Evolutionary conservation across 2,888 invertebrate genomes (phyloP).

Genomic region (Acleris laterana): DNA sequence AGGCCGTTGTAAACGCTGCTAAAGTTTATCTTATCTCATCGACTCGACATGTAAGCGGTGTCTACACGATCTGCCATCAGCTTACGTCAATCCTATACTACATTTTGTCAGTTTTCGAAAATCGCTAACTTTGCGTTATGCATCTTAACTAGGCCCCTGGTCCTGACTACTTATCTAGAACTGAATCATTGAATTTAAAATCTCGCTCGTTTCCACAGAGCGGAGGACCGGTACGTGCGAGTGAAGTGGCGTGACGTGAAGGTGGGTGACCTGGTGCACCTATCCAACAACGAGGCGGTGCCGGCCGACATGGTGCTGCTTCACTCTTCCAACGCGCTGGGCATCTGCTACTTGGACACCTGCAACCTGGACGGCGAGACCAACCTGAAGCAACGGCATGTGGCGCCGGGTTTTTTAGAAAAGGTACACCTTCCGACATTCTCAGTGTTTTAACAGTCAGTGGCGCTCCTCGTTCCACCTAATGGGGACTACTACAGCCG

Average conservation of each 20-base stretch:
- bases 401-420: constrained; percentile 90
- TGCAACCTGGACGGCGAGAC: constrained; percentile 98
- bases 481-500: too few species aligned
- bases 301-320: constrained; percentile 97
- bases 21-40: too few species aligned
- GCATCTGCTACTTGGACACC: constrained; percentile 97
- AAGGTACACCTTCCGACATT: constrained; percentile 77
- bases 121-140: too few species aligned
- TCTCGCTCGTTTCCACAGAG: constrained; percentile 78
- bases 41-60: too few species aligned
- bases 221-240: constrained; percentile 92
- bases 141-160: too few species aligned
- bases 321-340: constrained; percentile 93
- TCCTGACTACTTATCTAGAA: not conserved
- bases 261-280: constrained; percentile 97
- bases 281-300: constrained; percentile 98
- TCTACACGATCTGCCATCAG: too few species aligned
- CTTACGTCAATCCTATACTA: too few species aligned
- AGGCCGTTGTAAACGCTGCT: too few species aligned
- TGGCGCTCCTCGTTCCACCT: too few species aligned
- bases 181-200: not conserved
- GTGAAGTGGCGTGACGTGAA: constrained; percentile 95
- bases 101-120: too few species aligned
- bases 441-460: constrained; percentile 13
- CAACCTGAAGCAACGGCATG: constrained; percentile 96